These are phyloP conservation scores for Lacerta viridis DNA, from an alignment of 2,797 vertebrate species.

Conservation along the genomic window DNA sequence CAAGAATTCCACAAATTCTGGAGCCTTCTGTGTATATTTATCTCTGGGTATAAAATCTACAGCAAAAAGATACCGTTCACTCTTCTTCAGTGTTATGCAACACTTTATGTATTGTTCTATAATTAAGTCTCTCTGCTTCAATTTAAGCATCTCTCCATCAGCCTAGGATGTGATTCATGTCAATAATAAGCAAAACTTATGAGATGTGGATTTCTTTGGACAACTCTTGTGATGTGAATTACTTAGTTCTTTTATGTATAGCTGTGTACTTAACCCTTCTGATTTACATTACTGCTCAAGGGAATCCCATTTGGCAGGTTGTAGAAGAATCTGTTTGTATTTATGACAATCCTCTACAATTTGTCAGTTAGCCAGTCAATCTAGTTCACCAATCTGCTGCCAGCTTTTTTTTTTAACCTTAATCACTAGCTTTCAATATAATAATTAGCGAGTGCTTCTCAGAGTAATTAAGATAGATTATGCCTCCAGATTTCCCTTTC, in stretches of 20 bases:
- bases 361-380: constrained; percentile 37
- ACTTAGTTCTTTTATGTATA: background rate
- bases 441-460: constrained; percentile 38
- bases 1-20: too few species aligned
- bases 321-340: constrained; percentile 35
- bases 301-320: constrained; percentile 18
- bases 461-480: constrained; percentile 44
- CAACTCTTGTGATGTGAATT: background rate
- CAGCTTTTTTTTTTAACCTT: constrained; percentile 9
- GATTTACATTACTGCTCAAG: constrained; percentile 17
- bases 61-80: too few species aligned
- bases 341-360: constrained; percentile 30
- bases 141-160: background rate
- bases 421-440: constrained; percentile 25
- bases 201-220: background rate
- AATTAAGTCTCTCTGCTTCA: background rate
- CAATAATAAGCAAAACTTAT: background rate
- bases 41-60: too few species aligned
- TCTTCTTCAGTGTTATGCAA: too few species aligned
- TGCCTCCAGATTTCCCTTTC: constrained; percentile 22
- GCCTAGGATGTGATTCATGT: background rate
- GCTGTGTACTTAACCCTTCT: constrained; percentile 5
- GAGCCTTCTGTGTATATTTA: too few species aligned
- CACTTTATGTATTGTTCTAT: background rate
- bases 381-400: constrained; percentile 11